Base-by-base conservation (phyloP, 2,888 invertebrate genomes). In the Leptopilina drosophilae region DNA sequence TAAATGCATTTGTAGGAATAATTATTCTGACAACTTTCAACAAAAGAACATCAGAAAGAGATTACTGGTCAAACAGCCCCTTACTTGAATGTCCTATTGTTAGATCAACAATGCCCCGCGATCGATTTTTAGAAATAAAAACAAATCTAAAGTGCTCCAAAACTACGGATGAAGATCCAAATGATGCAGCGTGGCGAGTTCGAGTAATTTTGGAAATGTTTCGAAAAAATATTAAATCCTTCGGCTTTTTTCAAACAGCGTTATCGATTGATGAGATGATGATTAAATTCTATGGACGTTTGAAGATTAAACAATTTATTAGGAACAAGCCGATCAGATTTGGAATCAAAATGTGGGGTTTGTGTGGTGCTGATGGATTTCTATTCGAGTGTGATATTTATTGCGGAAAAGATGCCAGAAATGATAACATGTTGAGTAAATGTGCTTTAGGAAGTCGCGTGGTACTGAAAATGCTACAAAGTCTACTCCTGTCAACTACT, bases 11-110 rank as follows among this genome's bases (percentile, higher is more conserved):
- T 56, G 2, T 67, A 65, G 77, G 53, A 11, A 66, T 77, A 65
- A 65, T 77, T 53, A 77, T 77, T 77, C 15, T 77, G 46, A 49
- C 56, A 53, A 53, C 66, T 49, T 77, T 65, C 15, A 77, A 77
- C 3, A 65, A 64, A 77, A 77, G 65, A 26, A 65, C 42, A 42
- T 42, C 77, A 53, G 49, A 77, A 64, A 77, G 46, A 76, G 62
- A 76, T 62, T 76, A 76, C 26, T 76, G 76, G 56, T 76, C 76
- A 6, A 75, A 53, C 56, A 64, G 62, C 64, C 20, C 14, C 14
- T 20, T 64, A 40, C 40, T 62, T 15, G 2, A 77, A 49, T 64
- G 65, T 26, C 65, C 77, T 64, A 46, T 77, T n/a, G 64, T 67
- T 66, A 77, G 56, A 49, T 66, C 67, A 77, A 15, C 65, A 65